Conservation (phyloP, 2,888 invertebrate species). For the Muschampia staudingeri region DNA sequence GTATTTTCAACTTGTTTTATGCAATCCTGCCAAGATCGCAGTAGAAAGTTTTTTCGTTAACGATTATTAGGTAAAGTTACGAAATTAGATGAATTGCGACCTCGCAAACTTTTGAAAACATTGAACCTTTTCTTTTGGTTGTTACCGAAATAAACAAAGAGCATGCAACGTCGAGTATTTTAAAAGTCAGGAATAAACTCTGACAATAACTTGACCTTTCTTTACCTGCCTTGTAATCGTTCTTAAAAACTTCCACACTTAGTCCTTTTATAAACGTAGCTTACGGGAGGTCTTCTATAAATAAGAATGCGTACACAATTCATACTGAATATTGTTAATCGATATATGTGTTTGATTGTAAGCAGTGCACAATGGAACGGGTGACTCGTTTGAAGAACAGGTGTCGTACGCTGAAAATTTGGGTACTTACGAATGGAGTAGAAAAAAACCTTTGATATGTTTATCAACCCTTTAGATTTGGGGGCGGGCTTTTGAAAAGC, state of each 20-base stretch:
- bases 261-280: conserved; percentile 36
- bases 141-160: conserved; percentile 35
- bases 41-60: conserved; percentile 55
- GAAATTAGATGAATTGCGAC: conserved; percentile 59
- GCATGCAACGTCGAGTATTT: neutral
- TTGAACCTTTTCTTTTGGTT: conserved; percentile 31
- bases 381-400: conserved; percentile 86
- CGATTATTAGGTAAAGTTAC: conserved; percentile 66
- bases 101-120: conserved; percentile 39
- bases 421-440: conserved; percentile 65
- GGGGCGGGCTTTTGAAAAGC: conserved; percentile 82
- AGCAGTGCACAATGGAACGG: conserved; percentile 78
- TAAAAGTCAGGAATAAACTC: conserved; percentile 39
- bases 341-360: conserved; percentile 85
- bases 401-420: conserved; percentile 79
- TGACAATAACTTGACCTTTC: conserved; percentile 35
- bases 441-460: conserved; percentile 87
- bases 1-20: conserved; percentile 72
- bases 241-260: conserved; percentile 23
- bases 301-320: conserved; percentile 78
- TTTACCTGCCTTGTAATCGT: conserved; percentile 25
- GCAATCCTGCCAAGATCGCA: conserved; percentile 55
- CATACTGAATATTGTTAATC: conserved; percentile 85
- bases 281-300: conserved; percentile 83
- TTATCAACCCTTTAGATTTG: conserved; percentile 88